These are phyloP conservation scores for Bombylius discolor DNA, from an alignment of 2,888 invertebrate species.

Conservation along the genomic window DNA sequence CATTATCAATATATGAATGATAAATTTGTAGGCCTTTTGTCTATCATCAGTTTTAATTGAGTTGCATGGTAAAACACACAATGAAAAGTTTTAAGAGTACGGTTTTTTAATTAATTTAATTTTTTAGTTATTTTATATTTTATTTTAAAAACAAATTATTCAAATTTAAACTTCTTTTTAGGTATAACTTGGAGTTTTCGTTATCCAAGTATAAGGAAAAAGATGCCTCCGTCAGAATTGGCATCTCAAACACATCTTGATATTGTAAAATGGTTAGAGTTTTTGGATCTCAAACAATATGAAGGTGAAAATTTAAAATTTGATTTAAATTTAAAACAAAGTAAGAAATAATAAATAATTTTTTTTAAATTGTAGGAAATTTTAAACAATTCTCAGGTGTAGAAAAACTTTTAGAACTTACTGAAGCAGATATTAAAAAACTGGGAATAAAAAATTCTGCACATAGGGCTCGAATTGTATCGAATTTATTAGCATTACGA, in stretches of 20 bases:
- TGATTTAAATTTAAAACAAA: neutral
- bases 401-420: constrained; percentile 44
- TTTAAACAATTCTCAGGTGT: constrained; percentile 43
- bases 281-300: constrained; percentile 47
- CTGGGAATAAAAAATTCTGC: constrained; percentile 49
- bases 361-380: constrained; percentile 15
- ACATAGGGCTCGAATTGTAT: constrained; percentile 50
- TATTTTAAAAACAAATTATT: neutral
- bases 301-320: constrained; percentile 19
- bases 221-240: constrained; percentile 18
- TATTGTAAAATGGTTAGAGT: constrained; percentile 45
- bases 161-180: constrained; percentile 13
- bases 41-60: neutral
- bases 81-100: neutral
- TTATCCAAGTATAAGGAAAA: constrained; percentile 30
- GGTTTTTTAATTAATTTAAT: too few relatives aligned
- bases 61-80: neutral
- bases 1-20: too few relatives aligned
- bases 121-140: neutral
- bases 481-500: constrained; percentile 48
- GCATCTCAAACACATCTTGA: constrained; percentile 39
- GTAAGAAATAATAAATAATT: neutral
- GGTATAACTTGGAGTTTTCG: constrained; percentile 40
- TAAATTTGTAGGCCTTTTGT: neutral
- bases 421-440: constrained; percentile 45